Evolutionary conservation across 2,888 invertebrate species (phyloP).

Genomic region (Rhodophaea formosa): DNA sequence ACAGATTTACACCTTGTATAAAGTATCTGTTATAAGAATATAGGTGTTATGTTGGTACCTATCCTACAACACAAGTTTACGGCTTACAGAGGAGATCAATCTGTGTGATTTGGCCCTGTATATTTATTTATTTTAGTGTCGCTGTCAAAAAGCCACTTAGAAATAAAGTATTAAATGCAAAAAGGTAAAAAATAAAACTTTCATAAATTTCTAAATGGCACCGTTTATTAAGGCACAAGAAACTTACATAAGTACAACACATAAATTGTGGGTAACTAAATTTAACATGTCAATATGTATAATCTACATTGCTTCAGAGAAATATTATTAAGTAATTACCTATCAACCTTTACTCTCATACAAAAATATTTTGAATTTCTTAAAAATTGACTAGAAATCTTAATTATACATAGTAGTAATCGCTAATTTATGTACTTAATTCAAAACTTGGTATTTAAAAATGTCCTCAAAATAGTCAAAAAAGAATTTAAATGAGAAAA

Average conservation of each 20-base stretch:
- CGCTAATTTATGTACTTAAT: background rate
- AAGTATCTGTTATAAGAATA: no score
- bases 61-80: no score
- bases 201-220: background rate
- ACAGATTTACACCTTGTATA: no score
- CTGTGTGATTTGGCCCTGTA: no score
- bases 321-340: background rate
- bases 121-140: no score
- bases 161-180: no score
- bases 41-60: no score
- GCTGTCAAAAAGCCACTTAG: no score
- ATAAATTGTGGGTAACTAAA: conserved; percentile 5
- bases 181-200: no score
- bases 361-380: conserved; percentile 2
- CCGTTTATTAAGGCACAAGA: conserved; percentile 11
- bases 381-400: conserved; percentile 4
- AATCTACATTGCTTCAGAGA: background rate
- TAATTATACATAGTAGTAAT: background rate
- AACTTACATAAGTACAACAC: conserved; percentile 10
- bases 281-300: background rate
- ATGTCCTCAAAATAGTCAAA: no score
- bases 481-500: no score
- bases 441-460: background rate
- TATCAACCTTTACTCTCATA: background rate
- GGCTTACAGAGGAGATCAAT: no score